Evolutionary conservation across 2,888 invertebrate genomes (phyloP), one percentile per base, ranked within the genome.

Genomic region (Fabriciana adippe): DNA sequence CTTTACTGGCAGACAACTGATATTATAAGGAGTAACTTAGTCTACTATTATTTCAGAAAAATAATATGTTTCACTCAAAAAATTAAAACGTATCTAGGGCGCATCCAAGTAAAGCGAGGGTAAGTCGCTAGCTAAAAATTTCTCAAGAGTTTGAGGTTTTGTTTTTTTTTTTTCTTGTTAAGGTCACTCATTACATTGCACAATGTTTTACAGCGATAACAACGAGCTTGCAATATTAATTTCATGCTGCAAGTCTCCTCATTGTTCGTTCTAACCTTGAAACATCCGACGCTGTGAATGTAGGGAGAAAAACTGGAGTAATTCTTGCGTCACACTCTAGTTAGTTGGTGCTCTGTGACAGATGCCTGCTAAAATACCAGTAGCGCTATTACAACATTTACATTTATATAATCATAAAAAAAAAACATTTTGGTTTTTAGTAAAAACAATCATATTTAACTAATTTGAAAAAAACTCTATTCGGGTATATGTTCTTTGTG

Each of bases 201-300:
- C 11, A 61, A 4, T 55, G 18, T 60, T 59, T 48, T 48, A 47
- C 35, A 8, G 31, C 18, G 21, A 61, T 41, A 60, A 66, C 66
- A 66, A 50, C 55, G 61, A 55, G 55, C 18, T 61, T 61, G 41
- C 48, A 66, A 55, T 61, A 61, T 66, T 55, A 61, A 55, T 66
- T 66, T 66, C 26, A 48, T 50, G 50, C 61, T 61, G 60, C 41
- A 61, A 66, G 45, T 55, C 55, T 55, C 21, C 53, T 66, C 60
- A 66, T 66, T 66, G 66, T 66, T 61, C 53, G 60, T 55, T 60
- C n/a, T 55, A 61, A 61, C 66, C 66, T 66, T 66, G 66, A 55
- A 61, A 59, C 55, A 51, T 61, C 61, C 18, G 61, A 60, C 61
- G 50, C 61, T 31, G 61, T 53, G 48, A 55, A 55, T 47, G 48